A percentile compares a stretch with the other conserved stretches of the same genome.
Conservation (phyloP, 2,113 vertebrate genomes). For the Sorex fumeus region DNA sequence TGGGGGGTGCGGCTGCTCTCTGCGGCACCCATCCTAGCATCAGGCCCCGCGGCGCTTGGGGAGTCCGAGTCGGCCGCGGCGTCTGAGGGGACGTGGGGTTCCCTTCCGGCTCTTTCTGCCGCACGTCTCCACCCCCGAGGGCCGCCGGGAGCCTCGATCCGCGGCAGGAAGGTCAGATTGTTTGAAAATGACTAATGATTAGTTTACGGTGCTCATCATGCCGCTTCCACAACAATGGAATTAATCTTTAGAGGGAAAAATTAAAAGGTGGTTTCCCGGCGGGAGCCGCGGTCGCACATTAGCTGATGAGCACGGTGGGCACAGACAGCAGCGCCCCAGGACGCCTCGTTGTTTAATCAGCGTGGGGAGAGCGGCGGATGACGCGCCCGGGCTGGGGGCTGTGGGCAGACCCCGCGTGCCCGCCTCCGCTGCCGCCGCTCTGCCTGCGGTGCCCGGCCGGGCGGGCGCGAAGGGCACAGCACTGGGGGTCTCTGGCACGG, state of each 20-base stretch:
- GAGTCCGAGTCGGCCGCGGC: too few relatives aligned
- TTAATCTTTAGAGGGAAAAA: conserved; percentile 91
- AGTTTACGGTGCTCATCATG: conserved; percentile 93
- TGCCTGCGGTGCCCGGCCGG: too few relatives aligned
- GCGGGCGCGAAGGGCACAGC: too few relatives aligned
- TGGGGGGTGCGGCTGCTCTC: too few relatives aligned
- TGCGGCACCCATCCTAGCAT: too few relatives aligned
- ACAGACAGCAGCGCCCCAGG: conserved; percentile 90
- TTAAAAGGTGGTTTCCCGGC: conserved; percentile 93
- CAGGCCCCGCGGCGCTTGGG: too few relatives aligned
- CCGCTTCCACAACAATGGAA: conserved; percentile 94
- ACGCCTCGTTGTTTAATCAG: conserved; percentile 92
- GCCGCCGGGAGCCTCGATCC: conserved; percentile 72
- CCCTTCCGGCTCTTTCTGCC: conserved; percentile 33
- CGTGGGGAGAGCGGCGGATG: conserved; percentile 77
- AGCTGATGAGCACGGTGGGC: conserved; percentile 88
- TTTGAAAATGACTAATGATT: conserved; percentile 92
- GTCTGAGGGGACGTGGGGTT: too few relatives aligned
- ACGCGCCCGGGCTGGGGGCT: background rate
- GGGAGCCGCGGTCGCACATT: conserved; percentile 87
- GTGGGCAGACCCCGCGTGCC: background rate
- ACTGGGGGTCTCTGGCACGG: too few relatives aligned
- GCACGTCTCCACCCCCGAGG: conserved; percentile 67
- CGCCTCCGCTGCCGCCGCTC: background rate
- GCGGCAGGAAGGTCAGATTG: conserved; percentile 90